Evolutionary conservation across 1,140 invertebrate genomes (phyloP).

Genomic region (Drosophila bocki): DNA sequence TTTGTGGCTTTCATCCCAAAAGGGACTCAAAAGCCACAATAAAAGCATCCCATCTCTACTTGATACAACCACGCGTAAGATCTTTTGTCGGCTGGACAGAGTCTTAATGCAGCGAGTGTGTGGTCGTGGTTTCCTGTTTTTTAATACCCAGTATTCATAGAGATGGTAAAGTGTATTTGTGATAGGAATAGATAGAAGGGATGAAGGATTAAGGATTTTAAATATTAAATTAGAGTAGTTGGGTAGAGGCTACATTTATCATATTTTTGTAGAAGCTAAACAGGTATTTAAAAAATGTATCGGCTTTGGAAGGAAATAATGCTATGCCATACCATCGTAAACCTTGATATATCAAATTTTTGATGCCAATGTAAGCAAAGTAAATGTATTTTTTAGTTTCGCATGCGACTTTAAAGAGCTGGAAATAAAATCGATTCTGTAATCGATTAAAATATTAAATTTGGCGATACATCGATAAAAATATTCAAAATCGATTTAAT

Average conservation of each 20-base stretch:
- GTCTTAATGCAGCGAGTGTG: not conserved
- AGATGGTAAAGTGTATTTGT: not conserved
- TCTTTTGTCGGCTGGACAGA: conserved; percentile 37
- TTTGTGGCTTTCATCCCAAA: conserved; percentile 6
- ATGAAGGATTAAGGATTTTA: not conserved
- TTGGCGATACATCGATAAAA: no score
- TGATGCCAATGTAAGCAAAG: no score
- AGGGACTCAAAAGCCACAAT: conserved; percentile 1
- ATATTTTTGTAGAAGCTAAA: no score
- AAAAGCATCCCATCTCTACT: not conserved
- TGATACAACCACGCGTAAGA: conserved; percentile 2
- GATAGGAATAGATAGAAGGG: not conserved
- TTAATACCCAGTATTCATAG: not conserved
- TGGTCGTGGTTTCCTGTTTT: not conserved
- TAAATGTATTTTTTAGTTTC: no score
- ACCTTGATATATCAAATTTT: no score
- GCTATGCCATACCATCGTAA: no score
- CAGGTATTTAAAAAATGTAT: no score
- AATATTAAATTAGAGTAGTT: not conserved
- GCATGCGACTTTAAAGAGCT: no score
- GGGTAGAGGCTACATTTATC: not conserved
- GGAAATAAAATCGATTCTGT: no score
- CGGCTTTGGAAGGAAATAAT: no score
- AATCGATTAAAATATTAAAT: no score
- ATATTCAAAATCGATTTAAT: no score